Evolutionary conservation across 1,140 invertebrate genomes (phyloP), one percentile per base, ranked within the genome.

Genomic region (Doryteuthis pealeii): DNA sequence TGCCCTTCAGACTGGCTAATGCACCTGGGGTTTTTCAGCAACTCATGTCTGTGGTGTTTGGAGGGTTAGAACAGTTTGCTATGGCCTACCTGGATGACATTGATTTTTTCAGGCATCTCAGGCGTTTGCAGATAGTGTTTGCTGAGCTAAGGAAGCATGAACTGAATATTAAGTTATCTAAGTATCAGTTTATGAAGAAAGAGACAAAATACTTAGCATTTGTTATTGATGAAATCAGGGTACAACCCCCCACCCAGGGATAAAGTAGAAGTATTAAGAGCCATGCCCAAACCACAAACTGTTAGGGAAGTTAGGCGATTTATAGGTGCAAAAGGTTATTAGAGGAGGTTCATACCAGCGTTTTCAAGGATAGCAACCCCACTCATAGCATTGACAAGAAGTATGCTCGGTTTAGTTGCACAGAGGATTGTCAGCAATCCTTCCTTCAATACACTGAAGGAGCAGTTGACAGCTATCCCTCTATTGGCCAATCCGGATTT

Each of bases 381-480:
- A 3, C 3, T 40, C 3, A 40, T 40, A 40, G 35, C 35, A 40
- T 40, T 40, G 35, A 40, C 35, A 40, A 40, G 10, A 73, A 76
- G 6, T 69, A 10, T 40, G 71, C 45, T 1, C n/a, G 28, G 18
- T 77, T 70, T 58, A 69, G 3, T 1, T 77, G 67, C 67, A 77
- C 67, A 5, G 0, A 2, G 8, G 68, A 74, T 15, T 73, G 71
- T 66, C 67, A 77, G 18, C 2, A 45, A 12, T 22, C 72, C 15
- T 77, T 22, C 72, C 15, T 77, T 74, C 40, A 43, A 74, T 1
- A 10, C 22, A 28, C 43, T 73, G 6, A 73, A 74, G 31, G 43
- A 68, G 5, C 35, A 40, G 35, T 40, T 40, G 10, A 40, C 35
- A 40, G 10, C 35, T 40, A 40, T 40, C 3, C 35, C 68, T 1